Base-by-base conservation (phyloP, 2,888 invertebrate species). In the Caenorhabditis sp. region DNA sequence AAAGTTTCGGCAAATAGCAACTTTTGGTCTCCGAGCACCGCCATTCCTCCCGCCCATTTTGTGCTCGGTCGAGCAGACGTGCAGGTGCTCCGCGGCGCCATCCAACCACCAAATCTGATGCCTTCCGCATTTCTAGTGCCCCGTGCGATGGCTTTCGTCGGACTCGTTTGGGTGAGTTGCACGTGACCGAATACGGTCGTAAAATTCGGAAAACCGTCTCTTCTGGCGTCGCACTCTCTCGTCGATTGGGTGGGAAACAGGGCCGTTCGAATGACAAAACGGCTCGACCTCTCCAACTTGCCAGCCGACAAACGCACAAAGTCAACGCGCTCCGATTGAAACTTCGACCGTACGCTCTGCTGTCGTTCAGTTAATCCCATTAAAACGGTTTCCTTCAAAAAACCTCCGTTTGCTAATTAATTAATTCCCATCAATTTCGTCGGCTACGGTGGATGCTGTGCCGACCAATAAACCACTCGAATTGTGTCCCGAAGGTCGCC, bases 101-200 rank as follows among this genome's bases (percentile, higher is more conserved):
- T 1, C 5, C 7, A 45, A 11, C 20, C 24, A 8, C 7, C 8
- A 4, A 45, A 20, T 13, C n/a, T 17, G 41, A 41, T 8, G 15
- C 20, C 41, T 41, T 41, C 17, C 41, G 41, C 15, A 7, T 7
- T 17, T 7, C 15, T 41, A 7, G 15, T 7, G 8, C 4, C 5
- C 27, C 50, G 59, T 32, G 59, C 45, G 37, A 59, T 59, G 59
- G 52, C 59, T 52, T 68, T 59, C 41, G 43, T 50, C 27, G 58
- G 58, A 41, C 35, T 70, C 37, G 27, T 70, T 32, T 70, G 59
- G 70, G 70, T 70, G 27, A 70, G 70, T 70, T 46, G 41, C 66
- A 66, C 66, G 43, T 59, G 52, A 43, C 58, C 8, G 46, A 35
- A 20, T 17, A 41, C 26, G 41, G 56, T 66, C 50, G 41, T 56